Evolutionary conservation across 2,888 invertebrate genomes (phyloP).

Genomic region (Tenodera sinensis): DNA sequence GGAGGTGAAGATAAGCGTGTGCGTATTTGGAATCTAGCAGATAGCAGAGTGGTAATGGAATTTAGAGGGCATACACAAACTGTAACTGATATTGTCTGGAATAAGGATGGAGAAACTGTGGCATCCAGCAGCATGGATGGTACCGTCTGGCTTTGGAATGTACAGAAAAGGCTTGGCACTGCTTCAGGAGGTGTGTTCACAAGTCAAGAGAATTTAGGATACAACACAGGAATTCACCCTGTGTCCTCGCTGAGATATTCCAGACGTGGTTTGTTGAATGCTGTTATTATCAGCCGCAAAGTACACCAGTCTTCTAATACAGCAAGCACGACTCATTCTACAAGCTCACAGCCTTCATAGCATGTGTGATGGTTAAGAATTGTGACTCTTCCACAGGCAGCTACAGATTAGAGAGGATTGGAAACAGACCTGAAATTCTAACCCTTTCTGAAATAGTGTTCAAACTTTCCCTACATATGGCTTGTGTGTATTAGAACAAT

Average conservation of each 20-base stretch:
- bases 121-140: conserved; percentile 68
- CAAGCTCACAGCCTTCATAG: too few species aligned
- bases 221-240: not conserved
- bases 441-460: too few species aligned
- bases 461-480: too few species aligned
- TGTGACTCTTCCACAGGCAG: too few species aligned
- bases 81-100: conserved; percentile 63
- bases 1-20: conserved; percentile 55
- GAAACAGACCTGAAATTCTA: too few species aligned
- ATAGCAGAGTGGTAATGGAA: conserved; percentile 60
- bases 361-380: too few species aligned
- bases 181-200: not conserved
- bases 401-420: too few species aligned
- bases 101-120: conserved; percentile 53
- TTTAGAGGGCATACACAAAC: conserved; percentile 62
- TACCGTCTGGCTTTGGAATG: conserved; percentile 62
- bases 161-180: conserved; percentile 24
- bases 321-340: too few species aligned
- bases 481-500: too few species aligned
- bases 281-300: not conserved
- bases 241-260: not conserved
- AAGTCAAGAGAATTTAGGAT: not conserved
- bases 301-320: not conserved
- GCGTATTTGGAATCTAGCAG: conserved; percentile 61
- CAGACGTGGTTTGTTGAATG: not conserved